Base-by-base conservation (phyloP, 2,113 vertebrate species). In the Naja naja region DNA sequence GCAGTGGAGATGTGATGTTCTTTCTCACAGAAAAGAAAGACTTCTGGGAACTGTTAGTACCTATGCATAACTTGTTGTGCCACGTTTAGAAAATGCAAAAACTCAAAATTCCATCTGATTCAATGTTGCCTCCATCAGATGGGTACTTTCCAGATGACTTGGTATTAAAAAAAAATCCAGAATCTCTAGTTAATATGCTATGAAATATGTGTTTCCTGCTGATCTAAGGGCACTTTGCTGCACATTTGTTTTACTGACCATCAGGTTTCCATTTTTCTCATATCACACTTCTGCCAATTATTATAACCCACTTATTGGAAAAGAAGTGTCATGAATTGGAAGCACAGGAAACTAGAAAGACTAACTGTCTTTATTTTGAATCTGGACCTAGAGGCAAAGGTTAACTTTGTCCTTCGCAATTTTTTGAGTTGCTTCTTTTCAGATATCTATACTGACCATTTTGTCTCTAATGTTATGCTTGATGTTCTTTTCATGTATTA, bases 401-500 rank as follows among this genome's bases (percentile, higher is more conserved):
- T 3, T 55, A 58, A 58, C 16, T 4, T 30, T 86, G 3, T 14
- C 2, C 43, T 47, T n/a, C 2, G 5, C 25, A 86, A 18, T 55
- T 47, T 86, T 39, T 27, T 87, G 69, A 74, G 7, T 69, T 25
- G 34, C 7, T 53, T 81, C 34, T 81, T 81, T 81, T 81, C 34
- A 81, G 8, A 6, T 81, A 9, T 7, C 56, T 58, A 10, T 39
- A 39, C 34, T 81, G 34, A 81, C 18, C 30, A 14, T 89, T 20
- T 94, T 94, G 88, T 52, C 95, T 88, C 93, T 90, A 58, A 6
- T 89, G 4, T 60, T 93, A 4, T 0, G 0, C 20, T 49, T 92
- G 92, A 16, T 60, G 85, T 39, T 53, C 1, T 91, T 96, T 95
- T 93, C 91, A 56, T 93, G 9, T 92, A 25, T 96, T 89, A 54